Conservation (phyloP, 2,888 invertebrate genomes). For the Nasonia oneida region DNA sequence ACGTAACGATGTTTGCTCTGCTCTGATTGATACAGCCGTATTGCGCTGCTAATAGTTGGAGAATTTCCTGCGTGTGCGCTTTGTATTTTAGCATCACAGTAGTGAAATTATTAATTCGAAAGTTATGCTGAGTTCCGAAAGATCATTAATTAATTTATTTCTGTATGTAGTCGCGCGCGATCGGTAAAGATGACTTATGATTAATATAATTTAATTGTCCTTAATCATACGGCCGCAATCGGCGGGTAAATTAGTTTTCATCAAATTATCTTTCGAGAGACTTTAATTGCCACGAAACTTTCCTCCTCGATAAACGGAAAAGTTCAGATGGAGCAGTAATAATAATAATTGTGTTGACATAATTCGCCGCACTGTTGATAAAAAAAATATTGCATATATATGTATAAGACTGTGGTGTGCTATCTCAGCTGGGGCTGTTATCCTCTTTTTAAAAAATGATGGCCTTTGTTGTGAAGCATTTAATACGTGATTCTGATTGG, state of each 20-base stretch:
- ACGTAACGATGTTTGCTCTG: not conserved
- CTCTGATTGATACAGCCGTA: slow-evolving; percentile 1
- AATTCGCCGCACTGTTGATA: not conserved
- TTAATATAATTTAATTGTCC: slow-evolving; percentile 21
- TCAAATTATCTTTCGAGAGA: slow-evolving; percentile 33
- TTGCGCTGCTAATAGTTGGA: not conserved
- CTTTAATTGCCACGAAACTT: slow-evolving; percentile 41
- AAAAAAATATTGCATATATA: not conserved
- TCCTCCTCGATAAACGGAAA: slow-evolving; percentile 44
- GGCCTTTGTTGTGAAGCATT: too few species aligned
- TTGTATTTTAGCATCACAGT: not conserved
- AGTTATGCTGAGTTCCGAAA: not conserved
- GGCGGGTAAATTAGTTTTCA: slow-evolving; percentile 3
- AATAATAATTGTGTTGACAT: slow-evolving; percentile 1
- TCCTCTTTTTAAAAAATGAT: not conserved
- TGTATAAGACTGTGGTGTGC: not conserved
- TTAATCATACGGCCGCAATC: slow-evolving; percentile 32
- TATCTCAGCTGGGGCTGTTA: not conserved
- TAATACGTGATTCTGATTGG: too few species aligned
- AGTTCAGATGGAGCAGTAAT: slow-evolving; percentile 13
- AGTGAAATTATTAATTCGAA: not conserved
- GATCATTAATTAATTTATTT: not conserved
- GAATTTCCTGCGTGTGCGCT: too few species aligned
- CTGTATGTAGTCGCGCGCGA: not conserved
- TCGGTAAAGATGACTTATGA: not conserved